These are phyloP conservation scores for Megaceryle alcyon DNA, from an alignment of 2,797 vertebrate genomes.

Conservation along the genomic window DNA sequence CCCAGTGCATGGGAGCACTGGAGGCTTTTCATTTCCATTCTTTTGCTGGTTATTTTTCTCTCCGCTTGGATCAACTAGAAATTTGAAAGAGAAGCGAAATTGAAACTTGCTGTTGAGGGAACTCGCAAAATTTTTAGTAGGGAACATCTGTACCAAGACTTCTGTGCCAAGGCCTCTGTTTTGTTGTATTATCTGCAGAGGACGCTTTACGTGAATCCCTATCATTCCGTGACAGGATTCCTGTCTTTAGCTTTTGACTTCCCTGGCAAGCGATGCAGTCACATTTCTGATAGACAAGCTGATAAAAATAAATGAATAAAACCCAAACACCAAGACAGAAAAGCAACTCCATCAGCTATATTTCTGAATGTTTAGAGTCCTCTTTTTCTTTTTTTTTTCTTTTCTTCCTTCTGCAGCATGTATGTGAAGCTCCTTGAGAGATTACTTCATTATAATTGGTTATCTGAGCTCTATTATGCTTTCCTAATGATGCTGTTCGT, in stretches of 20 bases:
- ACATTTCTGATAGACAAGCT: background rate
- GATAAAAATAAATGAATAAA: background rate
- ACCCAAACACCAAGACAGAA: background rate
- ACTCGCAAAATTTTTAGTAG: background rate
- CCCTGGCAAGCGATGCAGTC: background rate
- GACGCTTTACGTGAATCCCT: background rate
- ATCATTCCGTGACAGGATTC: background rate
- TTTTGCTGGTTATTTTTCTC: background rate
- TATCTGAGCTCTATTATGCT: conserved; percentile 46
- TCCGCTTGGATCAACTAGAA: background rate
- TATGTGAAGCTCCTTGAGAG: conserved; percentile 31
- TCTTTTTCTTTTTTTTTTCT: too few relatives aligned
- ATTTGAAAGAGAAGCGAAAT: background rate
- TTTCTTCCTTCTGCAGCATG: background rate
- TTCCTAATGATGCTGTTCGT: conserved; percentile 40
- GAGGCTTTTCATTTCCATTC: background rate
- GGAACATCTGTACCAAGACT: background rate
- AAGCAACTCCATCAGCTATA: background rate
- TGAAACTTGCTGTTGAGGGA: background rate
- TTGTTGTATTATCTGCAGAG: background rate
- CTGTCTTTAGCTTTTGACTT: background rate
- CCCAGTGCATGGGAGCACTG: background rate
- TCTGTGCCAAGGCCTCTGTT: background rate
- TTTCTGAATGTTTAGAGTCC: background rate
- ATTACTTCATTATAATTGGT: conserved; percentile 59